Evolutionary conservation across 2,888 invertebrate genomes (phyloP).

Genomic region (Xiphydria camelus): DNA sequence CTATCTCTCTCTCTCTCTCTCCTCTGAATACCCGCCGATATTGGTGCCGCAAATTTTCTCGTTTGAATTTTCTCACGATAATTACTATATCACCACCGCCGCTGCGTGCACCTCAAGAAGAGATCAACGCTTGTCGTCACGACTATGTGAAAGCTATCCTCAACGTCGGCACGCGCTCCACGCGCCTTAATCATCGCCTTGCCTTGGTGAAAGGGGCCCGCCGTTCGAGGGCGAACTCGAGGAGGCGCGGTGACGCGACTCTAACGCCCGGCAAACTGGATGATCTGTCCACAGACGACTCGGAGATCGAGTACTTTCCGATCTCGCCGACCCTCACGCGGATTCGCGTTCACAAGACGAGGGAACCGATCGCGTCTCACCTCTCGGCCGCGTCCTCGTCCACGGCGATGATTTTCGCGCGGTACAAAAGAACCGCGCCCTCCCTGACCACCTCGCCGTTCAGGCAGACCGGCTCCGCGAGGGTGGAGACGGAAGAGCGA

Average conservation of each 20-base stretch:
- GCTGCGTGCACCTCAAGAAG: constrained; percentile 9
- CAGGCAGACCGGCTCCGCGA: not conserved
- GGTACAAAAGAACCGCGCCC: constrained; percentile 65
- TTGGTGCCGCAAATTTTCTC: constrained; percentile 36
- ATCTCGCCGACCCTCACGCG: constrained; percentile 79
- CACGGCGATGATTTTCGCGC: constrained; percentile 61
- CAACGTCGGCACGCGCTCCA: constrained; percentile 5
- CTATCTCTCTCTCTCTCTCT: constrained; percentile 24
- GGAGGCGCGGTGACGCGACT: too few species aligned
- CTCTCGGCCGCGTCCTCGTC: constrained; percentile 46
- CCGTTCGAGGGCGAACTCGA: not conserved
- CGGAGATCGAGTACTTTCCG: constrained; percentile 81
- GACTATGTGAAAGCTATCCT: constrained; percentile 5
- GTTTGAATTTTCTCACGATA: constrained; percentile 15
- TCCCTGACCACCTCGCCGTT: constrained; percentile 60
- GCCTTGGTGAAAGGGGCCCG: constrained; percentile 44
- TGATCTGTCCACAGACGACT: constrained; percentile 69
- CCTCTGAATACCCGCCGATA: constrained; percentile 50
- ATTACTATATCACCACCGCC: constrained; percentile 13
- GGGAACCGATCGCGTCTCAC: constrained; percentile 66
- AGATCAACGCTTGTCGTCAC: not conserved
- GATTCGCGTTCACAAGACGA: constrained; percentile 73
- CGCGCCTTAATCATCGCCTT: constrained; percentile 23
- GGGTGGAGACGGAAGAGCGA: too few species aligned
- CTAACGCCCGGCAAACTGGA: constrained; percentile 11